Percentiles rank a stretch among this genome's conserved stretches.
phyloP scores from a whole-genome alignment of 2,888 invertebrate species.

The Acleris laterana region DNA sequence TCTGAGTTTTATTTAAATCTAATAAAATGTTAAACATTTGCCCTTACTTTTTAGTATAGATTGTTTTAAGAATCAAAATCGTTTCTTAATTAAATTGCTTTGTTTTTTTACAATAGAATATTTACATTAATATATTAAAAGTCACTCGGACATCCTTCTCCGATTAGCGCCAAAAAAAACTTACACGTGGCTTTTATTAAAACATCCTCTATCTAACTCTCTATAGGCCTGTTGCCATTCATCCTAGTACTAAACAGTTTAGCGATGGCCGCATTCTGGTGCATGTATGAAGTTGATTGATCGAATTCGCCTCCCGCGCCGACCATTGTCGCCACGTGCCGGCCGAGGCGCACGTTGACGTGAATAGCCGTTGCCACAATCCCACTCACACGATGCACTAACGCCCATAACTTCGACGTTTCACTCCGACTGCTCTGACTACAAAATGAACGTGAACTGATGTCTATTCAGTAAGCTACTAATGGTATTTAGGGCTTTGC shows the following conservation, averaged over 20 bases:
- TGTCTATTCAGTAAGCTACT: constrained; percentile 5
- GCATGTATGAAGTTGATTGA: constrained; percentile 58
- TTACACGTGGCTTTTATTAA: too few species aligned
- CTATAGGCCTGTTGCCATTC: too few species aligned
- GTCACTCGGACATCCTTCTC: background rate
- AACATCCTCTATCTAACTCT: too few species aligned
- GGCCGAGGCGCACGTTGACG: constrained; percentile 53
- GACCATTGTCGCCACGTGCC: constrained; percentile 70
- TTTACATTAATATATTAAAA: too few species aligned
- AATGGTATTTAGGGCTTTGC: background rate
- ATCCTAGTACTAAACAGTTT: constrained; percentile 10
- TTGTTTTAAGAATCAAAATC: too few species aligned
- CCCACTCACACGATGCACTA: constrained; percentile 57
- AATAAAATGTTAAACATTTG: background rate
- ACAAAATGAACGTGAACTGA: constrained; percentile 20
- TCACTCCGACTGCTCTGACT: constrained; percentile 36
- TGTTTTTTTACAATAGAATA: too few species aligned
- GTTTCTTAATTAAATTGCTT: too few species aligned
- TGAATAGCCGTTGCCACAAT: constrained; percentile 65
- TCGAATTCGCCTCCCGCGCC: constrained; percentile 61
- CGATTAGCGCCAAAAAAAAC: background rate
- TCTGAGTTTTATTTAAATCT: background rate
- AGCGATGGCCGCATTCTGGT: constrained; percentile 24
- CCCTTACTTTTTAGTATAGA: too few species aligned
- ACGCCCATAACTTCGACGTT: constrained; percentile 65